Evolutionary conservation across 2,888 invertebrate species (phyloP), one percentile per base, ranked within the genome.

Genomic region (Nesidiocoris tenuis): DNA sequence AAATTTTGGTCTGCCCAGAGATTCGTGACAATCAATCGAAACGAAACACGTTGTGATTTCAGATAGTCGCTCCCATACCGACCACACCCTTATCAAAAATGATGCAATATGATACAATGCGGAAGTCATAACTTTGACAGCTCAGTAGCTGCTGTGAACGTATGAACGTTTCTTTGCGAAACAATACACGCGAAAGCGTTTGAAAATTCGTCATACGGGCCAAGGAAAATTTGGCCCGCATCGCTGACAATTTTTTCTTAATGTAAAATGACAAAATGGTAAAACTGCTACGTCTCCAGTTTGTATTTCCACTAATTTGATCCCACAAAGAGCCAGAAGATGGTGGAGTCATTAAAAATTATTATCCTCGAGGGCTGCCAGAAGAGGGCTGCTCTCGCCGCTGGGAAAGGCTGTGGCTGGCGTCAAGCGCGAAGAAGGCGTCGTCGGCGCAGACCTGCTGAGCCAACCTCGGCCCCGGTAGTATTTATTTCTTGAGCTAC

Each of bases 361-460:
- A 61, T 72, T 78, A 63, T 78, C 77, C 54, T 77, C 76, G 65
- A 76, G 77, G 1, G 75, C 74, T 25, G 77, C 77, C 12, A 80
- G 78, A 17, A 80, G 78, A 9, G 80, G 80, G 59, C 78, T 78
- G 76, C 80, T 80, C 75, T 80, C 80, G 1, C 78, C 78, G 1
- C 75, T 68, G 1, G 79, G 79, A 23, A 80, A 80, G 16, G 74
- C 67, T 12, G 75, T 72, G 19, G 78, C 79, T 16, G 79, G 80
- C 0, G 79, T 78, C 25, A 80, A 76, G n/a, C 79, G 79, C 12
- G 79, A 76, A 1, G 79, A 89, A 0, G 93, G 93, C 0, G 93
- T 93, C 1, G 90, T 91, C 0, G 93, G 93, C 0, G 93, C 93
- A 0, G 93, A 93, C 22, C 91, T 85, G 0, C 93, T 91, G 5